Conservation (phyloP, 92 coral and sea anemone species). For the Epizoanthus ramosus region DNA sequence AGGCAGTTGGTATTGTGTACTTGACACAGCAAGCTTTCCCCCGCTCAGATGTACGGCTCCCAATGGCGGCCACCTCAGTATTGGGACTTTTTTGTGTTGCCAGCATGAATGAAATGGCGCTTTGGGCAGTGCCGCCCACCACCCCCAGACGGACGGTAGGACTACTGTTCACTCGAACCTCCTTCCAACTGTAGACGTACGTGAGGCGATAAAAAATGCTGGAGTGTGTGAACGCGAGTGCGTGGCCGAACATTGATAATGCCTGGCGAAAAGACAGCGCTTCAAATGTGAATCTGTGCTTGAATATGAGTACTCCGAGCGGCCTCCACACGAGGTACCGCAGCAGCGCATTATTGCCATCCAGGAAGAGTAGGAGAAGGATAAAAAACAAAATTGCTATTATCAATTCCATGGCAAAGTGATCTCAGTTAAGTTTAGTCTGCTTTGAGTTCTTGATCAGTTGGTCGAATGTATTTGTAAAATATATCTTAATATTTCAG, state of each 20-base stretch:
- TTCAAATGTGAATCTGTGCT: conserved; percentile 1
- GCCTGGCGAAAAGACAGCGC: conserved; percentile 2
- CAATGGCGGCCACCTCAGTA: conserved; percentile 5
- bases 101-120: conserved; percentile 3
- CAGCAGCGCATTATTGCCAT: neutral
- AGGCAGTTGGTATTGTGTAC: neutral
- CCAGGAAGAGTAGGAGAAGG: neutral
- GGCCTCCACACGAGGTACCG: conserved; percentile 3
- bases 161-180: neutral
- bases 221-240: neutral
- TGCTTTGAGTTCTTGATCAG: too few relatives aligned
- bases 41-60: conserved; percentile 5
- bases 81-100: neutral
- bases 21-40: neutral
- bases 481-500: too few relatives aligned
- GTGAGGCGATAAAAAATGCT: neutral
- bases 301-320: neutral
- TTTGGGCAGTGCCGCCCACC: neutral
- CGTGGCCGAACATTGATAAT: neutral
- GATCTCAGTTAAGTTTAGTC: too few relatives aligned
- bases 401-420: neutral
- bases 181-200: neutral
- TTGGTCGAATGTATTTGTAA: too few relatives aligned
- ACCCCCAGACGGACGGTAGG: neutral
- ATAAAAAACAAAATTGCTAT: neutral